Conservation (phyloP, 2,113 vertebrate genomes). For the Cettia cetti region DNA sequence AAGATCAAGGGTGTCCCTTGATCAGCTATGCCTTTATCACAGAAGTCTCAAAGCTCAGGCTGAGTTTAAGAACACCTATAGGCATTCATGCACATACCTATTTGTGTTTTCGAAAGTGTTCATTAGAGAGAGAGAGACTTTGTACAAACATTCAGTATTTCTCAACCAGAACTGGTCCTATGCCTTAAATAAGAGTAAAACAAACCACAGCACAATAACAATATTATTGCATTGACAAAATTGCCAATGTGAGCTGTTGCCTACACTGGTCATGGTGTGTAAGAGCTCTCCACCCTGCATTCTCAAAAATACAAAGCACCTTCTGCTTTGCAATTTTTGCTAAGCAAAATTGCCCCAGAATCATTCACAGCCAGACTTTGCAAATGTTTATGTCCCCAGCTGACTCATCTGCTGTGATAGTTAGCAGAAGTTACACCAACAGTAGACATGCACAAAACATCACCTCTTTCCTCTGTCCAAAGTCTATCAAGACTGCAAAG, state of each 20-base stretch:
- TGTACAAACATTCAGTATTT: background rate
- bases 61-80: background rate
- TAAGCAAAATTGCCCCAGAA: background rate
- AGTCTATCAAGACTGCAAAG: background rate
- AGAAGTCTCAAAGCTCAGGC: background rate
- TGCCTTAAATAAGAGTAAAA: background rate
- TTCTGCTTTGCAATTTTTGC: background rate
- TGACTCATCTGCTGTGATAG: background rate
- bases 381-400: too few relatives aligned
- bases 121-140: background rate
- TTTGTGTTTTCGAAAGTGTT: background rate
- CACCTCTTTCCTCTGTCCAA: background rate
- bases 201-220: background rate
- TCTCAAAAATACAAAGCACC: background rate
- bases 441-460: background rate
- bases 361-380: background rate
- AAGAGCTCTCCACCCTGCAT: background rate
- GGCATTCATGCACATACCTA: background rate
- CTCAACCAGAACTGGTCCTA: background rate
- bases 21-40: background rate
- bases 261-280: background rate
- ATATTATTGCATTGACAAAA: background rate
- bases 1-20: background rate
- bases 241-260: background rate
- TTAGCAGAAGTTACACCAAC: background rate